Evolutionary conservation across 2,888 invertebrate species (phyloP), one percentile per base, ranked within the genome.

Genomic region (Endomychus coccineus): DNA sequence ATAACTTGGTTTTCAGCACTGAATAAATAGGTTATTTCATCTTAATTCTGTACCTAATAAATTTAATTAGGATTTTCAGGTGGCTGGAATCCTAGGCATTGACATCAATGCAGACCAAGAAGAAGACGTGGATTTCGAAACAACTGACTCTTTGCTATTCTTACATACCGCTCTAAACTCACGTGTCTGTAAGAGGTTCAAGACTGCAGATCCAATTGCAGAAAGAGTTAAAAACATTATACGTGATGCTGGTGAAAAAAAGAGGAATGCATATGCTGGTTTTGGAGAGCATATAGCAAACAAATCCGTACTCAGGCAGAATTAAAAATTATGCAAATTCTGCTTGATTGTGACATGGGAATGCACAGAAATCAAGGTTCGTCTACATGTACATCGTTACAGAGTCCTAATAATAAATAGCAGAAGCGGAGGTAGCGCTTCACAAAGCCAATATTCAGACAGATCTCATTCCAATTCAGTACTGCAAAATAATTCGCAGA

Each of bases 231-330:
- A 19, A 19, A 19, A 19, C 21, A 19, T 19, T 19, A 19, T 19
- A 19, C 21, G 6, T 19, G 21, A n/a, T 19, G 21, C n/a, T 19
- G 21, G 21, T n/a, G n/a, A n/a, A n/a, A n/a, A n/a, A n/a, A n/a
- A n/a, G n/a, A n/a, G n/a, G n/a, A n/a, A n/a, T n/a, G 21, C 6
- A 19, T 19, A 19, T 19, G 21, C 21, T 19, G 6, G 21, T 19
- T 19, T 19, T 19, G 21, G 21, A 19, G 21, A 19, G 21, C 21
- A 19, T 19, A 19, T 19, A 19, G 21, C 21, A 19, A 19, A 19
- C 21, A 19, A 19, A n/a, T n/a, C 21, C 21, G 21, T 19, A n/a
- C 21, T 19, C 21, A 19, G 21, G 21, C 21, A 19, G 21, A 19
- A 19, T 19, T 19, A 19, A 19, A 19, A 19, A 19, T 19, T 7